Percentiles rank a stretch among this genome's conserved stretches.
These are phyloP conservation scores for Anguilla marmorata DNA, from an alignment of 2,797 vertebrate genomes.

Conservation along the genomic window DNA sequence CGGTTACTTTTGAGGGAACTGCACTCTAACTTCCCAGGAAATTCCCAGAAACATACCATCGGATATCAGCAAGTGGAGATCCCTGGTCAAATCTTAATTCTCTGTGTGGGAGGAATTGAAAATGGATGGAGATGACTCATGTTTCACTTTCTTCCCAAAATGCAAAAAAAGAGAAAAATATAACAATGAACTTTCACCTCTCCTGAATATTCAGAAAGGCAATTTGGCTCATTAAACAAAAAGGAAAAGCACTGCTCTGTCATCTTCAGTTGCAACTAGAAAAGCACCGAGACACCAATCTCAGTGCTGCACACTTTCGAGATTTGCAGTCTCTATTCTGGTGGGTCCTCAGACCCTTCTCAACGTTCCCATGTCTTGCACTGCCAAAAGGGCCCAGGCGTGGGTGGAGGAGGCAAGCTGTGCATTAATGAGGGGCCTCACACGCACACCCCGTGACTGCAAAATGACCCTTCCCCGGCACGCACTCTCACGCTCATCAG, in stretches of 20 bases:
- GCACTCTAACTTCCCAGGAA: background rate
- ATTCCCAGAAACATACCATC: background rate
- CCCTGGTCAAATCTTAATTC: background rate
- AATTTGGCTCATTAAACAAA: background rate
- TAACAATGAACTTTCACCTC: background rate
- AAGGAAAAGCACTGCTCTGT: background rate
- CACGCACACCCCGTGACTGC: conserved; percentile 49
- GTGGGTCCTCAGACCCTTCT: background rate
- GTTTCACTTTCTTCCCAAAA: background rate
- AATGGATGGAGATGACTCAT: background rate
- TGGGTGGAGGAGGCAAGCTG: conserved; percentile 44
- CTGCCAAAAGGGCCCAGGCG: conserved; percentile 28
- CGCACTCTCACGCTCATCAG: conserved; percentile 24
- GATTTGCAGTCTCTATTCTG: background rate
- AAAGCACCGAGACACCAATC: background rate
- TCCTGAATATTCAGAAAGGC: background rate
- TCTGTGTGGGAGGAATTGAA: background rate
- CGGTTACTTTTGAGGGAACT: background rate
- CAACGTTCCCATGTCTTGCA: background rate
- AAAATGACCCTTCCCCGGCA: conserved; percentile 45
- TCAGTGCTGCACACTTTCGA: background rate
- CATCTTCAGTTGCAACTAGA: background rate
- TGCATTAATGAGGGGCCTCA: conserved; percentile 53
- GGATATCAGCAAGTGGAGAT: background rate
- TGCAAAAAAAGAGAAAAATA: background rate